Evolutionary conservation across 2,888 invertebrate species (phyloP), one percentile per base, ranked within the genome.

Genomic region (Gerris lacustris): DNA sequence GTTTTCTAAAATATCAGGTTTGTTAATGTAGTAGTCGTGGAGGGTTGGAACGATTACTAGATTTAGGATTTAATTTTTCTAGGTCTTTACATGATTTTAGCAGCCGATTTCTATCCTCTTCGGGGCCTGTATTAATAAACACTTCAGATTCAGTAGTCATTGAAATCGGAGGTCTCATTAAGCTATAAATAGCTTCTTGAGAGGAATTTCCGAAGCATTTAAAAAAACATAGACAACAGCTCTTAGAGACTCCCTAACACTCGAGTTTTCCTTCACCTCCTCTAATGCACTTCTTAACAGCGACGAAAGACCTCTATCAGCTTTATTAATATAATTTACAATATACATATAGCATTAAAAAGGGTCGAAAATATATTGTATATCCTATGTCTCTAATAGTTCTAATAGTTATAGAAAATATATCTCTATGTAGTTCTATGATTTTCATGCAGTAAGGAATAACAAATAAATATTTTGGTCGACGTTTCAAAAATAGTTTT

Each of bases 171-270:
- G 76, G 17, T 5, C 75, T 67, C 6, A 76, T 31, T n/a, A 74
- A 4, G 67, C 71, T 72, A 62, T 75, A 77, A 6, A 72, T 74
- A 9, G 76, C 77, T 72, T 78, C 77, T 73, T 77, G 77, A 9
- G 77, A 76, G 76, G 75, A 11, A 78, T 71, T 72, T 74, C 73
- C 44, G 63, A 45, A 15, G 71, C 68, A 70, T 77, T 77, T 5
- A 78, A 69, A 64, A 76, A 76, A 7, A 72, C 68, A 68, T 75
- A 75, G 6, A 72, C 74, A 63, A 75, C 45, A n/a, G 67, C 70
- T 66, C 73, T 72, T 11, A 77, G 47, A 70, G 75, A 73, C 18
- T 78, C 75, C 70, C 69, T 75, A 2, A 78, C 63, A 15, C 66
- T 73, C 2, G 68, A 11, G 68, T 78, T 76, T 44, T 76, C 78